phyloP scores from a whole-genome alignment of 2,113 vertebrate species.

The Apeltes quadracus region DNA sequence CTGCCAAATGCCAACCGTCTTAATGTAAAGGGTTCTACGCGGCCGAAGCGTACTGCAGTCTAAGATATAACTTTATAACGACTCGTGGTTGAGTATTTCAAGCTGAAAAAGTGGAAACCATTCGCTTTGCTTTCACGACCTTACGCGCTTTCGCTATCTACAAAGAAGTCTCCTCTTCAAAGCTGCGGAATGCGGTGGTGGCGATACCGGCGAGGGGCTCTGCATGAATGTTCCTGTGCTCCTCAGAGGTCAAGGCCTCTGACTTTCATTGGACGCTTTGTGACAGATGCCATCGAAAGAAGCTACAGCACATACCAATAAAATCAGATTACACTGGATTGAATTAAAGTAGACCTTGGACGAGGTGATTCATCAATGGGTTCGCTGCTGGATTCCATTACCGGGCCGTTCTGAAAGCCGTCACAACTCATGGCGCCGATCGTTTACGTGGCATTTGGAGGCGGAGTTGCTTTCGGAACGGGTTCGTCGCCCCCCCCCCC shows the following conservation, averaged over 20 bases:
- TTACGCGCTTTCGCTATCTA: slow-evolving; percentile 24
- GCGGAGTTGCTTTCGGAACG: slow-evolving; percentile 25
- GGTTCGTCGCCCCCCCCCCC: no score
- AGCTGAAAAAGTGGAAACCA: not conserved
- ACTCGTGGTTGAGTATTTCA: not conserved
- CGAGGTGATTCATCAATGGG: slow-evolving; percentile 68
- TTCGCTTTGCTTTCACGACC: slow-evolving; percentile 6
- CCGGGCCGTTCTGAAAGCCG: slow-evolving; percentile 15
- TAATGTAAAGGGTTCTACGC: not conserved
- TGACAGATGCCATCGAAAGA: slow-evolving; percentile 76
- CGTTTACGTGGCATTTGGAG: slow-evolving; percentile 20
- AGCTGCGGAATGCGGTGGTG: not conserved
- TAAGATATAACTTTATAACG: not conserved
- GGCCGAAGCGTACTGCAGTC: not conserved
- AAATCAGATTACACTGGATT: slow-evolving; percentile 72
- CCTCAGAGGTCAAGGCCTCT: slow-evolving; percentile 68
- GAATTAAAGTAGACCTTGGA: slow-evolving; percentile 76
- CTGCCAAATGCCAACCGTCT: slow-evolving; percentile 1
- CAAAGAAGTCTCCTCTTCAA: slow-evolving; percentile 28
- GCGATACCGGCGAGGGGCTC: slow-evolving; percentile 20
- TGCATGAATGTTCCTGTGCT: slow-evolving; percentile 42
- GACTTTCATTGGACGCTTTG: slow-evolving; percentile 67
- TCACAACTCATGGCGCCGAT: slow-evolving; percentile 1
- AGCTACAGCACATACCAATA: slow-evolving; percentile 71
- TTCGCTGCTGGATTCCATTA: slow-evolving; percentile 46